Evolutionary conservation across 53 echinoderm and acorn worm species (phyloP).

Genomic region (Echinarachnius parma): DNA sequence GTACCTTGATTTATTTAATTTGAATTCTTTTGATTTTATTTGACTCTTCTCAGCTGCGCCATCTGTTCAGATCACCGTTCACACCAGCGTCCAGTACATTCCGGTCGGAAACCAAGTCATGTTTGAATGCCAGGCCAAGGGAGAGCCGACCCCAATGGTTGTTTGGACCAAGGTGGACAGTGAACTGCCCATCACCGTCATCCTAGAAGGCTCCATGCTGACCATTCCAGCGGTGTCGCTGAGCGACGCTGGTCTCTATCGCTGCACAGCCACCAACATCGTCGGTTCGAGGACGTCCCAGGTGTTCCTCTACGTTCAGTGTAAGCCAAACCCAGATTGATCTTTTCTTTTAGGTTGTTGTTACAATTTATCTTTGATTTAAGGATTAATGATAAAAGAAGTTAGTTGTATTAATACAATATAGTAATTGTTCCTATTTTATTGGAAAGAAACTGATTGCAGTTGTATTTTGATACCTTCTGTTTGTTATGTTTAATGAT

Average conservation of each 20-base stretch:
- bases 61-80: slow-evolving; percentile 78
- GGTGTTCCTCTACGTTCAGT: slow-evolving; percentile 92
- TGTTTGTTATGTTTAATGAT: no score
- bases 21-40: no score
- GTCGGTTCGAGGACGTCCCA: slow-evolving; percentile 79
- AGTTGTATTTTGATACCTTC: no score
- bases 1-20: no score
- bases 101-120: slow-evolving; percentile 80
- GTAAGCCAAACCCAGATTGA: no score
- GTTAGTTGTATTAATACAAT: no score
- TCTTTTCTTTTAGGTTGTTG: no score
- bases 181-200: slow-evolving; percentile 73
- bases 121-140: slow-evolving; percentile 78
- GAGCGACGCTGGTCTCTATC: slow-evolving; percentile 79
- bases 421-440: no score
- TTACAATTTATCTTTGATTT: no score
- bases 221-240: slow-evolving; percentile 75
- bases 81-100: slow-evolving; percentile 82
- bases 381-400: no score
- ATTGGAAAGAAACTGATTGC: no score
- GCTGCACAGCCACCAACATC: slow-evolving; percentile 87
- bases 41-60: slow-evolving; percentile 65
- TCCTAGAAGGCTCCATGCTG: slow-evolving; percentile 61
- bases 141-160: slow-evolving; percentile 81
- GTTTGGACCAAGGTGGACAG: slow-evolving; percentile 75